Percentiles rank a stretch among this genome's conserved stretches.
Conservation (phyloP, 2,888 invertebrate genomes). For the Philopedon plagiatum region DNA sequence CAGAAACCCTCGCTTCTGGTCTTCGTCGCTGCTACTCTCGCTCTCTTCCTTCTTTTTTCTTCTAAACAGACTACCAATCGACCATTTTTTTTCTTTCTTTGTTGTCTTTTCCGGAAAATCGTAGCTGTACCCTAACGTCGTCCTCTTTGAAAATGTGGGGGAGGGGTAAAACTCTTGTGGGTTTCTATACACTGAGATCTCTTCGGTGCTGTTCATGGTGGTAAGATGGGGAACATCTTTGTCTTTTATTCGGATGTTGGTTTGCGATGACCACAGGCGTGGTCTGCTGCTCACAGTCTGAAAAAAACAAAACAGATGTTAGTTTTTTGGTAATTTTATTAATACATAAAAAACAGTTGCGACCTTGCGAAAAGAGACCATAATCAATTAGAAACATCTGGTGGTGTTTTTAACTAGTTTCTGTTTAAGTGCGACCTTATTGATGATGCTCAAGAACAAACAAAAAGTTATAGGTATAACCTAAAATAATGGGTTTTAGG, state of each 20-base stretch:
- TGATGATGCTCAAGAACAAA: too few relatives aligned
- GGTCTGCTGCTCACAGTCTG: constrained; percentile 69
- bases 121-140: constrained; percentile 70
- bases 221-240: constrained; percentile 55
- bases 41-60: constrained; percentile 81
- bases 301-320: constrained; percentile 58
- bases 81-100: constrained; percentile 83
- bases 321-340: background rate
- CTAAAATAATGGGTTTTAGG: too few relatives aligned
- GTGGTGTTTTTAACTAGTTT: too few relatives aligned
- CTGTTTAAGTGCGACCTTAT: too few relatives aligned
- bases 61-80: constrained; percentile 83
- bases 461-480: too few relatives aligned
- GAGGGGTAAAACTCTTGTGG: constrained; percentile 58
- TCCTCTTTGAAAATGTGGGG: constrained; percentile 60
- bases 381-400: too few relatives aligned
- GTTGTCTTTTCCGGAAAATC: constrained; percentile 68
- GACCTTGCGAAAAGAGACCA: too few relatives aligned
- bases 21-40: constrained; percentile 72
- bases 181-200: constrained; percentile 57
- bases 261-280: constrained; percentile 66
- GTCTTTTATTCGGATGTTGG: constrained; percentile 62
- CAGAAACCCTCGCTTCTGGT: constrained; percentile 65
- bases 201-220: constrained; percentile 66
- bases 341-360: background rate